Evolutionary conservation across 1,140 invertebrate species (phyloP).

Genomic region (Drosophila baimaii): DNA sequence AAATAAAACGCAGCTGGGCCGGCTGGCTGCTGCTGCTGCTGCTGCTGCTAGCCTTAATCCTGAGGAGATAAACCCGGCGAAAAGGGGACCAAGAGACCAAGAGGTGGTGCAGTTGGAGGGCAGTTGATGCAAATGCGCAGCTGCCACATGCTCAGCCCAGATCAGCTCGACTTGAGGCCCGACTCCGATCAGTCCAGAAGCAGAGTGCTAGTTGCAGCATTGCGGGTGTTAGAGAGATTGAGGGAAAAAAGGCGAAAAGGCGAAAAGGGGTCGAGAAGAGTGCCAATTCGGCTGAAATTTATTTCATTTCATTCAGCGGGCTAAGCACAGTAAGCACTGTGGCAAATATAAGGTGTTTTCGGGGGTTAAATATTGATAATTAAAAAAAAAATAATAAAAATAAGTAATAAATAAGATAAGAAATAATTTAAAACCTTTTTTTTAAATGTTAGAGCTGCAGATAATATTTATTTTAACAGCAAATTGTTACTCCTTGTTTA

Average conservation of each 20-base stretch:
- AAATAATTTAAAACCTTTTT: too few relatives aligned
- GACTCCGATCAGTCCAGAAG: slow-evolving; percentile 34
- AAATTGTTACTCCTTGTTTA: too few relatives aligned
- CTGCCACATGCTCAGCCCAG: slow-evolving; percentile 51
- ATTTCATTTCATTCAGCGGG: slow-evolving; percentile 68
- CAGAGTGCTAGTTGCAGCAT: slow-evolving; percentile 34
- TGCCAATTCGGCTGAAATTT: slow-evolving; percentile 70
- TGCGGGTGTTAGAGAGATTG: slow-evolving; percentile 30
- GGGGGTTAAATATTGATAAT: too few relatives aligned
- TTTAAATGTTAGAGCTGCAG: too few relatives aligned
- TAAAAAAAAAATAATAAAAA: too few relatives aligned
- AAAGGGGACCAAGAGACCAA: slow-evolving; percentile 15
- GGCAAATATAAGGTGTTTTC: not conserved
- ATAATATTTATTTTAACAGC: too few relatives aligned
- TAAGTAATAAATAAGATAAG: too few relatives aligned
- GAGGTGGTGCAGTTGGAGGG: slow-evolving; percentile 1
- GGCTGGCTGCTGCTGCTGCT: slow-evolving; percentile 7
- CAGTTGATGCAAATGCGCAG: slow-evolving; percentile 73
- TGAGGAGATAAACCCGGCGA: slow-evolving; percentile 29
- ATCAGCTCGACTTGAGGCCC: not conserved
- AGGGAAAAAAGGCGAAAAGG: not conserved
- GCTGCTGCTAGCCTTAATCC: slow-evolving; percentile 43
- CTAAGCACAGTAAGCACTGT: slow-evolving; percentile 36
- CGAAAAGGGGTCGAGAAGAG: slow-evolving; percentile 23
- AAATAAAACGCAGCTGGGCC: slow-evolving; percentile 59